These are phyloP conservation scores for Rhagoletis zephyria DNA, from an alignment of 1,140 invertebrate genomes.

Conservation along the genomic window DNA sequence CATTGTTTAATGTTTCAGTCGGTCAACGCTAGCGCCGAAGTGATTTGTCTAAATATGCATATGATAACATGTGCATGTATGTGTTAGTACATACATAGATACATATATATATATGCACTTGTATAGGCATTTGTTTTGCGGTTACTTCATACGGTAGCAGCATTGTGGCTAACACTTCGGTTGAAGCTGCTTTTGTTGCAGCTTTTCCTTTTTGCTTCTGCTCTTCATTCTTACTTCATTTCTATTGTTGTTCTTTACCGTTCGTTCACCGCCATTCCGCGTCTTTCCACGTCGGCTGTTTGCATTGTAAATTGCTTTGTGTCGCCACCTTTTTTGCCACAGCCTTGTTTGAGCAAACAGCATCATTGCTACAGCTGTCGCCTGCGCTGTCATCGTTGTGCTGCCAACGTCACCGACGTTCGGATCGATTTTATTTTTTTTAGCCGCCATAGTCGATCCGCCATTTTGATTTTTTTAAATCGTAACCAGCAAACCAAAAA, in stretches of 20 bases:
- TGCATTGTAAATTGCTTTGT: slow-evolving; percentile 15
- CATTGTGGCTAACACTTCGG: slow-evolving; percentile 38
- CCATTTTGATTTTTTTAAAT: too few species aligned
- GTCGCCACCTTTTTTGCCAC: slow-evolving; percentile 8
- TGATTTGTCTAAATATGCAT: too few species aligned
- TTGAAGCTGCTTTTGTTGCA: slow-evolving; percentile 7
- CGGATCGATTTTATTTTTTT: too few species aligned
- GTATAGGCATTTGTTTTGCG: background rate
- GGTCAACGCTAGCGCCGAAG: background rate
- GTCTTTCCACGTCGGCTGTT: background rate
- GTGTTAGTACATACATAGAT: background rate
- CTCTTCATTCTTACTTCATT: background rate
- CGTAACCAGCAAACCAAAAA: too few species aligned
- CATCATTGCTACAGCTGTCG: background rate
- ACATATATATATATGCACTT: background rate
- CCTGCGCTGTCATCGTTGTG: background rate
- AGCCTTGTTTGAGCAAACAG: background rate
- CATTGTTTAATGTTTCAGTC: too few species aligned
- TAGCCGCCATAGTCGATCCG: too few species aligned
- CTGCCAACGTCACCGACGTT: background rate
- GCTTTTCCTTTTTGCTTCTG: background rate
- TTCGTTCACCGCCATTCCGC: background rate
- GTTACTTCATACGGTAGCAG: background rate
- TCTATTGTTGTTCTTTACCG: background rate
- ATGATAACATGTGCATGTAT: too few species aligned